Base-by-base conservation (phyloP, 2,797 vertebrate species). In the Anabas testudineus region DNA sequence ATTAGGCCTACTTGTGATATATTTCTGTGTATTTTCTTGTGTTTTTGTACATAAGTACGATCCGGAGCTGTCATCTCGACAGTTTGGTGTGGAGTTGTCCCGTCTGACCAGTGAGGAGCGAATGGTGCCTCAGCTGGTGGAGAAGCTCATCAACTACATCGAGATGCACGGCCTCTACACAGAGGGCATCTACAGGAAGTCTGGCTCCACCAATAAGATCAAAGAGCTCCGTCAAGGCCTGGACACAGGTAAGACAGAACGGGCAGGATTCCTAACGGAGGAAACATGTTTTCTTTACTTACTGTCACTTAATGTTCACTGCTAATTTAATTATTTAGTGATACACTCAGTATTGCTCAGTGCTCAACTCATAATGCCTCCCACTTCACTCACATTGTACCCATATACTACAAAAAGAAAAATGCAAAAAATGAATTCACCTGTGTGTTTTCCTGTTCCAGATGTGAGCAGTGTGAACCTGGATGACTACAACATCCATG, bases 101-200 rank as follows among this genome's bases (percentile, higher is more conserved):
- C 96, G 97, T 48, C 92, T 99, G 81, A 98, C 96, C 83, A 97
- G 91, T 0, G 96, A 98, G 82, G 97, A 98, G 82, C 91, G 95
- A 36, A 89, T 95, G 0, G 96, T 99, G 75, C 97, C 97, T 0
- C 88, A 96, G 75, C 93, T 99, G 71, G 95, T 97, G 67, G 97
- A 98, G 91, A 99, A 98, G 52, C 96, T 99, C 59, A 97, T 97
- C 91, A 98, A 96, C 91, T 98, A 99, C 90, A 98, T 99, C 0
- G 97, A 99, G 90, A 98, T 99, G 96, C 97, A 99, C 0, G 97
- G 97, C 73, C 93, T 99, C 19, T 99, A 99, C 92, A 98, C 96
- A 0, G 97, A 99, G 88, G 97, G 97, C 45, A 98, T 99, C 89
- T 99, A 98, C 90, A 94, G 97, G 76, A 99, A 98, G 78, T 97